Evolutionary conservation across 2,888 invertebrate genomes (phyloP).

Genomic region (Caenorhabditis sp.): DNA sequence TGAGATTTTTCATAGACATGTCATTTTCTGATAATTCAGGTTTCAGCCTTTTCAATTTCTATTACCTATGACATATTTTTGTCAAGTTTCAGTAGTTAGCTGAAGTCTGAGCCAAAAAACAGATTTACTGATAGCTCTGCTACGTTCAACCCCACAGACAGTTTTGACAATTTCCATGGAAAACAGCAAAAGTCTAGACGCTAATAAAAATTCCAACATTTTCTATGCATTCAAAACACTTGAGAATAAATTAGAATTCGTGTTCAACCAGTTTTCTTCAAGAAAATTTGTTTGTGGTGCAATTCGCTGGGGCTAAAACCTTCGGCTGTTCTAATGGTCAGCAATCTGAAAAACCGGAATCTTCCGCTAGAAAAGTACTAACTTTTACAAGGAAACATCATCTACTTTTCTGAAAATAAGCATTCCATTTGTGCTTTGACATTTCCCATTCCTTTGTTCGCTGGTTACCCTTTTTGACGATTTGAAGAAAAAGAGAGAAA

Average conservation of each 20-base stretch:
- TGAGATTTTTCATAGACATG: too few relatives aligned
- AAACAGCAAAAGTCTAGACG: background rate
- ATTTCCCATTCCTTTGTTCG: slow-evolving; percentile 32
- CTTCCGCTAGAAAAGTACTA: background rate
- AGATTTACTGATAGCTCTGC: too few relatives aligned
- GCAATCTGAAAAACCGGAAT: slow-evolving; percentile 8
- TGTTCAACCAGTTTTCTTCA: slow-evolving; percentile 2
- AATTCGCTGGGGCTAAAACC: background rate
- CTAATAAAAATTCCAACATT: too few relatives aligned
- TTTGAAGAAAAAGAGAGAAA: slow-evolving; percentile 37
- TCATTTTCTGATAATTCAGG: too few relatives aligned
- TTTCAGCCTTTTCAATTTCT: too few relatives aligned
- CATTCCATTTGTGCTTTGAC: slow-evolving; percentile 13
- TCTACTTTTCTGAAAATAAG: background rate
- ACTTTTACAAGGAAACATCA: background rate
- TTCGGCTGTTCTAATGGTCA: slow-evolving; percentile 31
- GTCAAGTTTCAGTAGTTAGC: too few relatives aligned
- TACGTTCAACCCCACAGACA: too few relatives aligned
- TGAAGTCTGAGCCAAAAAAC: too few relatives aligned
- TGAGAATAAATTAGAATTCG: background rate
- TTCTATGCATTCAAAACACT: too few relatives aligned
- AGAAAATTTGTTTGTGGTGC: background rate
- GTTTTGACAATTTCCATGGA: too few relatives aligned
- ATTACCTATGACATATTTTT: too few relatives aligned
- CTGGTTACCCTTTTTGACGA: slow-evolving; percentile 29